These are phyloP conservation scores for Anguilla megastoma DNA, from an alignment of 2,797 vertebrate genomes.

Conservation along the genomic window DNA sequence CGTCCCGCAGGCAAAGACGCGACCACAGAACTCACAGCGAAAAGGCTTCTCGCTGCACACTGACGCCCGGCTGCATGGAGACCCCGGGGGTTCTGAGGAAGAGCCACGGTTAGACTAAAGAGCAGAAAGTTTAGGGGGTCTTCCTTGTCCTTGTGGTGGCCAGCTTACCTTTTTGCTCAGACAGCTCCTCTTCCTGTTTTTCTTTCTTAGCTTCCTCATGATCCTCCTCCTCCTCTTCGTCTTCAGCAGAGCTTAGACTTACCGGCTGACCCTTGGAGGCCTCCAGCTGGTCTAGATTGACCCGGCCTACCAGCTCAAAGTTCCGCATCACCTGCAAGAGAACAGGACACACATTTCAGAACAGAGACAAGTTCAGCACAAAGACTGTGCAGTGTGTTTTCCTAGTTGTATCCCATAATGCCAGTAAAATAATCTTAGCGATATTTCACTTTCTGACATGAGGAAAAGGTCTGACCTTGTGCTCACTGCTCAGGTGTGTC, in stretches of 20 bases:
- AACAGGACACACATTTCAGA: neutral
- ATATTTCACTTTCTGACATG: neutral
- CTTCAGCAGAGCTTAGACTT: conserved; percentile 79
- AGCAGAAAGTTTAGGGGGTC: neutral
- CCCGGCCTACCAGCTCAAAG: conserved; percentile 94
- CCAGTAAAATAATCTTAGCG: too few species aligned
- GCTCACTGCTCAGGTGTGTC: conserved; percentile 88
- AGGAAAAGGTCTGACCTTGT: conserved; percentile 80
- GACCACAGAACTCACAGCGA: conserved; percentile 95
- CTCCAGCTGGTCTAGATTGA: conserved; percentile 96
- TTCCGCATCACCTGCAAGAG: conserved; percentile 86
- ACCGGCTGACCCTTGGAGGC: conserved; percentile 84
- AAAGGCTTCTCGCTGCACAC: conserved; percentile 78
- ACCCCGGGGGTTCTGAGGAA: conserved; percentile 76
- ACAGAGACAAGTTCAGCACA: neutral
- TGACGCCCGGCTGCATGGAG: conserved; percentile 70
- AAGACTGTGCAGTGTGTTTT: neutral
- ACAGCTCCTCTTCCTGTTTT: conserved; percentile 55
- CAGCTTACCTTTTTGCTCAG: conserved; percentile 64
- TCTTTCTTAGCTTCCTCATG: conserved; percentile 54
- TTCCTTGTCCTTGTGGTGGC: neutral
- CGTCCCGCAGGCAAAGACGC: conserved; percentile 86
- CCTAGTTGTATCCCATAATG: neutral
- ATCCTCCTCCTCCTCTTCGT: conserved; percentile 71
- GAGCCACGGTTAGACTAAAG: neutral